Base-by-base conservation (phyloP, 2,113 vertebrate species). In the Hydrolagus affinis region DNA sequence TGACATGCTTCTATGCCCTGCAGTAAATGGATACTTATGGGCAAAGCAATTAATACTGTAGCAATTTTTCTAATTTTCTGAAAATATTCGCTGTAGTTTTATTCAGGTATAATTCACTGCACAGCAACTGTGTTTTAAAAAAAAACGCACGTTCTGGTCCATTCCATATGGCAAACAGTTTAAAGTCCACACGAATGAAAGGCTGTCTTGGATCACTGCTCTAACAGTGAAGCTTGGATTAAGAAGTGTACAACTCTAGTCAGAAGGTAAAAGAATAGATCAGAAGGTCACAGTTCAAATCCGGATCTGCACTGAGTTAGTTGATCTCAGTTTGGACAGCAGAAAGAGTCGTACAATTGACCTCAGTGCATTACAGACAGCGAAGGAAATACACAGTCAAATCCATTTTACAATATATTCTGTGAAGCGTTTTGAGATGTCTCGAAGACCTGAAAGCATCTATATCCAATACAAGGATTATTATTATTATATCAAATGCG, bases 21-120 rank as follows among this genome's bases (percentile, higher is more conserved):
- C 7, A 59, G 78, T 68, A 66, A 83, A 21, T 68, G 62, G 78
- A 83, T 30, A 83, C 78, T 83, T 83, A 83, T 62, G 25, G 78
- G 78, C 60, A 60, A 11, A 32, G 32, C 15, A 28, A 83, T 83
- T 83, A 83, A 83, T 32, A 32, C 23, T 28, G 15, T 28, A 66
- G 11, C 25, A 68, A 17, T 68, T 9, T 66, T 64, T 83, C 66
- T 32, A 14, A 83, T 12, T 21, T 68, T 25, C 60, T 30, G 60
- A 66, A 83, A 21, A 30, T 68, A 19, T 66, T 60, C 64, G 66
- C 21, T 32, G 64, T 64, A 28, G 10, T 28, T 30, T 21, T 19
- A 11, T 60, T 66, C 62, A 21, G 25, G 32, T 19, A 30, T 66
- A 83, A 32, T 83, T 83, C 28, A 83, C 60, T 28, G 32, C 30